Conservation (phyloP, 1,140 invertebrate genomes). For the Drosophila pruinosa region DNA sequence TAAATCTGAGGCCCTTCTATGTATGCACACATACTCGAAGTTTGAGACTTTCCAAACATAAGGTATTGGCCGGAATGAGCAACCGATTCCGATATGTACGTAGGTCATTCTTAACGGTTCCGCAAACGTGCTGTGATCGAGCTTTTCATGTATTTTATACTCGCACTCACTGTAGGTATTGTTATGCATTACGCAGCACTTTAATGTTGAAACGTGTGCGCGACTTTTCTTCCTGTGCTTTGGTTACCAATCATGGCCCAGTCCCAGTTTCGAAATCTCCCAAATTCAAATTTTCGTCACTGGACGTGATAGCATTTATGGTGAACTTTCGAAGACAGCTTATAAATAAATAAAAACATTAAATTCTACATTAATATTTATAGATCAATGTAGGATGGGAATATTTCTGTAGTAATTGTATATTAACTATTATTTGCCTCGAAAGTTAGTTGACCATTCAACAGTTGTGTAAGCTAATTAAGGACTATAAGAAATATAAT, state of each 20-base stretch:
- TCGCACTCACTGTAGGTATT: constrained; percentile 33
- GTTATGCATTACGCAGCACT: constrained; percentile 71
- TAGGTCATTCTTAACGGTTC: constrained; percentile 41
- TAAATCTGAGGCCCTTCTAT: constrained; percentile 24
- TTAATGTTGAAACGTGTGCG: constrained; percentile 52
- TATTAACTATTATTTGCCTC: background rate
- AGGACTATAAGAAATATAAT: too few relatives aligned
- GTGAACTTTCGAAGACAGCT: constrained; percentile 32
- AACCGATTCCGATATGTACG: background rate
- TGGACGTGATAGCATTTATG: constrained; percentile 61
- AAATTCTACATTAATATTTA: background rate
- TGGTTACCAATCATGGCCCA: constrained; percentile 71
- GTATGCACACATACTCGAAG: background rate
- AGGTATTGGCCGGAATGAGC: constrained; percentile 6
- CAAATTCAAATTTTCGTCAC: constrained; percentile 52
- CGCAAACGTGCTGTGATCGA: constrained; percentile 35
- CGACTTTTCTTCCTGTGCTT: constrained; percentile 58
- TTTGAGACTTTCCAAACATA: constrained; percentile 9
- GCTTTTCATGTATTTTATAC: constrained; percentile 29
- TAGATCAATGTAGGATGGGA: too few relatives aligned
- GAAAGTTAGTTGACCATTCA: too few relatives aligned
- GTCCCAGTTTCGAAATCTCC: constrained; percentile 71
- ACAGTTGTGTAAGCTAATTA: too few relatives aligned
- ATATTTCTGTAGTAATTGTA: too few relatives aligned
- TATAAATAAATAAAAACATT: background rate